Conservation (phyloP, 2,888 invertebrate species). For the Eulithis testata region DNA sequence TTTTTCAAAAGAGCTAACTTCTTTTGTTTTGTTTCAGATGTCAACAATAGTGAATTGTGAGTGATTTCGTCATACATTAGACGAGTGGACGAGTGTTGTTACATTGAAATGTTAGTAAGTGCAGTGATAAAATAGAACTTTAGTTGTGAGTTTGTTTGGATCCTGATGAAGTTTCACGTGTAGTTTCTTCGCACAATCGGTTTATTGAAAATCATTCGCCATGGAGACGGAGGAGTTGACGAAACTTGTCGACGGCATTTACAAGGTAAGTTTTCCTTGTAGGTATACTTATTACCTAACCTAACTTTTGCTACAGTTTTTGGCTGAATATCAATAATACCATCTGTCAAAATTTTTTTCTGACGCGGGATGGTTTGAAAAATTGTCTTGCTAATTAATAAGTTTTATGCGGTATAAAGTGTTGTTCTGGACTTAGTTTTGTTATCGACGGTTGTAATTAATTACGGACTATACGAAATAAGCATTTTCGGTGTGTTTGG, state of each 20-base stretch:
- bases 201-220: constrained; percentile 68
- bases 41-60: constrained; percentile 69
- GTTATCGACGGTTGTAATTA: no score
- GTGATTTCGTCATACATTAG: constrained; percentile 63
- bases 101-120: constrained; percentile 79
- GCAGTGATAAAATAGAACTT: constrained; percentile 71
- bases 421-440: no score
- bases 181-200: constrained; percentile 62
- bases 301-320: constrained; percentile 3
- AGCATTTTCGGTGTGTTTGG: no score
- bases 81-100: constrained; percentile 54
- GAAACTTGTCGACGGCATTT: constrained; percentile 95
- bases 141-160: constrained; percentile 59
- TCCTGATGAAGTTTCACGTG: constrained; percentile 78
- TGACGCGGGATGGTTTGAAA: no score
- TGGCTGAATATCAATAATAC: neutral
- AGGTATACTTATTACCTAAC: neutral
- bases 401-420: no score
- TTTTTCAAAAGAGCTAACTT: constrained; percentile 17
- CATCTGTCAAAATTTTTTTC: no score
- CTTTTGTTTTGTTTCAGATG: constrained; percentile 80
- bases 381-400: no score
- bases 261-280: constrained; percentile 87
- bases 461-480: no score
- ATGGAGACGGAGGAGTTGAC: constrained; percentile 96